Percentiles rank a stretch among this genome's conserved stretches.
Conservation (phyloP, 2,888 invertebrate genomes). For the Disparrhopalites patrizii region DNA sequence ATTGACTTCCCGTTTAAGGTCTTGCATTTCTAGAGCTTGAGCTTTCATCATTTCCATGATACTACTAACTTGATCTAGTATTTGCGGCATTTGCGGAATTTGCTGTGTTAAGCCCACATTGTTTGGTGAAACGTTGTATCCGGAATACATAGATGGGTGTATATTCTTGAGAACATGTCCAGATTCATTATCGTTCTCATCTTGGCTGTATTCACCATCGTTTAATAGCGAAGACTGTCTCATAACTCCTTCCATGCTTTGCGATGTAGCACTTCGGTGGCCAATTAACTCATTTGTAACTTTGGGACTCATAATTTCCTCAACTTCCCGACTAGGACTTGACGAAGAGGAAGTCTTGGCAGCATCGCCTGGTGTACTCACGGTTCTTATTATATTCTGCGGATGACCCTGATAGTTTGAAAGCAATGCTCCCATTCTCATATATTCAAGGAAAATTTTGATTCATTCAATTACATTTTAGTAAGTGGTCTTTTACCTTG, state of each 20-base stretch:
- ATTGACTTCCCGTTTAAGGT: slow-evolving; percentile 43
- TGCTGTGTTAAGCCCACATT: slow-evolving; percentile 7
- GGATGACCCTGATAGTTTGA: too few relatives aligned
- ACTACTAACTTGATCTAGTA: slow-evolving; percentile 42
- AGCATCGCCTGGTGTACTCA: slow-evolving; percentile 14
- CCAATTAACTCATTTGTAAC: slow-evolving; percentile 34
- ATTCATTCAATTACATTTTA: too few relatives aligned
- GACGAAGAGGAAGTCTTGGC: slow-evolving; percentile 37
- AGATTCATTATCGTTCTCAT: slow-evolving; percentile 27
- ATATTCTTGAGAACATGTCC: slow-evolving; percentile 1
- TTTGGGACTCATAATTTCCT: slow-evolving; percentile 69
- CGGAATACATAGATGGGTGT: slow-evolving; percentile 11
- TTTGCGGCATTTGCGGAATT: slow-evolving; percentile 32
- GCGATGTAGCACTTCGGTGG: slow-evolving; percentile 27
- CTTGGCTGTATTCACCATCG: slow-evolving; percentile 28
- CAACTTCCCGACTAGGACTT: slow-evolving; percentile 83
- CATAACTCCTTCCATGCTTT: slow-evolving; percentile 20
- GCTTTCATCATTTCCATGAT: slow-evolving; percentile 44
- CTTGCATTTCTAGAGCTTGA: slow-evolving; percentile 45
- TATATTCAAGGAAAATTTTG: too few relatives aligned
- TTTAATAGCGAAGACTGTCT: slow-evolving; percentile 8
- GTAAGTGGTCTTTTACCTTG: too few relatives aligned
- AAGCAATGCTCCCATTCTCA: too few relatives aligned
- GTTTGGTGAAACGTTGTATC: slow-evolving; percentile 10
- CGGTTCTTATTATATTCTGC: background rate